Evolutionary conservation across 2,113 vertebrate species (phyloP), one percentile per base, ranked within the genome.

Genomic region (Sterna hirundo): DNA sequence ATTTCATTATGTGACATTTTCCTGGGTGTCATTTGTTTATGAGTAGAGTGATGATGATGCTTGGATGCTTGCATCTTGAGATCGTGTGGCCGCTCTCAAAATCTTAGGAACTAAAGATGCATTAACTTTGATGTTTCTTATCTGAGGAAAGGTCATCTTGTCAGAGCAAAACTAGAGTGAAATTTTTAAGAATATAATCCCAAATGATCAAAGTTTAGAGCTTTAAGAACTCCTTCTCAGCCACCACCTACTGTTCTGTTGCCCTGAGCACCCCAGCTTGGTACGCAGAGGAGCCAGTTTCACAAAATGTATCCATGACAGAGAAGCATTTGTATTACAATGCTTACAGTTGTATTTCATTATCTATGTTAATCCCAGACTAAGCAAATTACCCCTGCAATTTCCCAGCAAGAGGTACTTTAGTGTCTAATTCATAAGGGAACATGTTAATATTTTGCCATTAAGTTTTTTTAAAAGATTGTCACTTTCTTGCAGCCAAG

Each of bases 311-410:
- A 52, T 60, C 47, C 51, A 34, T 42, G 69, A 55, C 32, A 61
- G 38, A 69, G 61, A 58, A 71, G 27, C 44, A 49, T 75, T 91
- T 93, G 72, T 88, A 25, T 68, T 44, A 44, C 76, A 75, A 1
- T 57, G 38, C 69, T 83, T 86, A 46, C 62, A 93, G 78, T 80
- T 88, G 62, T 58, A 42, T 70, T 93, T 93, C 52, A 65, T 88
- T 86, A 93, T 46, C 58, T 77, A 21, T 46, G n/a, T 76, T 86
- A 96, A 92, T 93, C 85, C 79, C 60, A 95, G 32, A 66, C n/a
- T 55, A 88, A 79, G 66, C 36, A 80, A 54, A 83, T 65, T 79
- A 86, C 47, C 65, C 61, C 61, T 81, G 64, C 64, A 95, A 42
- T 60, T 44, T 90, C 85, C 51, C 83, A 92, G 34, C 57, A 88